Base-by-base conservation (phyloP, 2,797 vertebrate genomes). In the Hippopotamyrus pictus region DNA sequence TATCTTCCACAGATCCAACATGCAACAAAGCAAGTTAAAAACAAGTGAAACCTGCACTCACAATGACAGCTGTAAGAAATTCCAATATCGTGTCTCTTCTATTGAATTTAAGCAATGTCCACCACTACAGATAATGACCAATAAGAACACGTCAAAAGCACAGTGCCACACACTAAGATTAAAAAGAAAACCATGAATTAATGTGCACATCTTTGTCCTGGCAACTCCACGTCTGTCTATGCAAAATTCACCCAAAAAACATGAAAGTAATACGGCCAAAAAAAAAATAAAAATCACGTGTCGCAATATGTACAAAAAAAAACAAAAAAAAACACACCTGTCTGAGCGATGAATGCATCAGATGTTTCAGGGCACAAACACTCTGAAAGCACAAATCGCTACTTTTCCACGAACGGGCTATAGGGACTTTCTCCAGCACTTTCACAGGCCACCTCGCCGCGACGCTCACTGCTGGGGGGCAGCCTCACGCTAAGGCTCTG, bases 81-180 rank as follows among this genome's bases (percentile, higher is more conserved):
- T 91, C 65, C 94, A 93, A 93, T 93, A 93, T 92, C 93, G 92
- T 92, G 93, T 93, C 90, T 92, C 93, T 95, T 94, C 94, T 92
- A 94, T 94, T 94, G 94, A 96, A 95, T 96, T 96, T 94, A 95
- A 95, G 93, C 94, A 95, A 95, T 93, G 93, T 95, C 91, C 94
- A 95, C 94, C 93, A 94, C 93, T 93, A 96, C 94, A 90, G 93
- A 95, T 93, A 93, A 94, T 93, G 86, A 94, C 91, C 90, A 90
- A 92, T 90, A 90, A 86, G 89, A 93, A 94, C 92, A 93, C 57
- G 86, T 73, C 73, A 19, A 89, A 92, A 88, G 91, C 90, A 92
- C 90, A 65, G 69, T 90, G 83, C 3, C 50, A 90, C 89, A 90
- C 89, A 90, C 89, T 90, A 91, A 90, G 92, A 89, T 88, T 91